phyloP scores from a whole-genome alignment of 2,797 vertebrate genomes.

The Lutjanus argentimaculatus region DNA sequence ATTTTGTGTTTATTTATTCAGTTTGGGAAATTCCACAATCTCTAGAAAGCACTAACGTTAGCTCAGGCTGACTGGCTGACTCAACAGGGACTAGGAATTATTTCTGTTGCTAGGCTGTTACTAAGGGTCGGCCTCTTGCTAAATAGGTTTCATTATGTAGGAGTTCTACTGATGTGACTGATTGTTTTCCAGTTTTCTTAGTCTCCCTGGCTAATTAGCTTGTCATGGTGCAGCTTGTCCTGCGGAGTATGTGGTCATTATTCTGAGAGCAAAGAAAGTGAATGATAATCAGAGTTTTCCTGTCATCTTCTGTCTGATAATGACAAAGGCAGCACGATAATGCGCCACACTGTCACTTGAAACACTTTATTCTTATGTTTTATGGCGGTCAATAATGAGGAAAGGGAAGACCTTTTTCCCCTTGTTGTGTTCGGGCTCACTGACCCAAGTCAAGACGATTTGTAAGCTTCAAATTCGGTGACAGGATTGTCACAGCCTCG shows the following conservation, averaged over 20 bases:
- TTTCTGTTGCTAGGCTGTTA: too few species aligned
- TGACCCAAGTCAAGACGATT: conserved; percentile 57
- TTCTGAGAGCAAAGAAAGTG: conserved; percentile 52
- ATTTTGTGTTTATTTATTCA: too few species aligned
- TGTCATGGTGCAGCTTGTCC: conserved; percentile 79
- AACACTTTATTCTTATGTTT: conserved; percentile 29
- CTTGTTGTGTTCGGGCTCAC: conserved; percentile 50
- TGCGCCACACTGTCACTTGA: conserved; percentile 10
- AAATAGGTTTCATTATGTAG: too few species aligned
- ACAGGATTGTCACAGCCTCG: conserved; percentile 18
- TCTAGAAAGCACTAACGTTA: too few species aligned
- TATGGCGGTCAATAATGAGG: conserved; percentile 54
- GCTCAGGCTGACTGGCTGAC: too few species aligned
- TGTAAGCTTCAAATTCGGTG: conserved; percentile 41
- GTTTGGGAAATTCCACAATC: too few species aligned
- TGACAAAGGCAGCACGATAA: conserved; percentile 43
- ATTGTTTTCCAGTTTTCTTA: conserved; percentile 45
- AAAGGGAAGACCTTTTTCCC: conserved; percentile 24
- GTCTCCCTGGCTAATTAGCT: conserved; percentile 84
- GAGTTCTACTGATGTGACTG: too few species aligned
- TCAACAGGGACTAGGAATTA: too few species aligned
- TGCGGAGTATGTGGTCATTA: conserved; percentile 78
- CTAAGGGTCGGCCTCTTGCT: too few species aligned
- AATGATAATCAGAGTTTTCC: conserved; percentile 60
- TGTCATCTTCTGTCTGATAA: conserved; percentile 53